Conservation (phyloP, 2,113 vertebrate genomes). For the Cettia cetti region DNA sequence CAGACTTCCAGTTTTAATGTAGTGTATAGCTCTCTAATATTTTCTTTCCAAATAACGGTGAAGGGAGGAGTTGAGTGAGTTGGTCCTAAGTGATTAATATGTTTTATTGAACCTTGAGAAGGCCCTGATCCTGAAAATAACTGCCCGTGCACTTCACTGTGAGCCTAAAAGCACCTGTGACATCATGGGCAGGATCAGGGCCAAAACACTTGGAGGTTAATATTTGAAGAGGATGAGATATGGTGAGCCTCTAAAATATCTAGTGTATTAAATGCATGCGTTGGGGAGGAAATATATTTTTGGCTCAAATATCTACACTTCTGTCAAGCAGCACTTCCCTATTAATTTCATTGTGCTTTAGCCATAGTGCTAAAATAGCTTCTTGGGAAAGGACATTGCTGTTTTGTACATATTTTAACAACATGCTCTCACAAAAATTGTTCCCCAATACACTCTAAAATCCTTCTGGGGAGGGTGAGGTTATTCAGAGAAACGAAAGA, state of each 20-base stretch:
- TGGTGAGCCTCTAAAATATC: background rate
- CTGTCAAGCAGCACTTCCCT: background rate
- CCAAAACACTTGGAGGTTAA: background rate
- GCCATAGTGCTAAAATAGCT: background rate
- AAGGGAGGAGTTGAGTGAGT: constrained; percentile 51
- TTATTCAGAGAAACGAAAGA: background rate
- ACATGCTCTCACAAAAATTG: background rate
- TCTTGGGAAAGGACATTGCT: background rate
- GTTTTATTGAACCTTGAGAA: constrained; percentile 35
- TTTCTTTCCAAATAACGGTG: constrained; percentile 34
- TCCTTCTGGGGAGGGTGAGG: background rate
- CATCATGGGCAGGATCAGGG: background rate
- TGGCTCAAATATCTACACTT: background rate
- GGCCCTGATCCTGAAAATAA: background rate
- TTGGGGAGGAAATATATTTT: background rate
- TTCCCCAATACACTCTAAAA: background rate
- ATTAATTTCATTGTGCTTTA: background rate
- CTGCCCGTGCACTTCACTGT: background rate
- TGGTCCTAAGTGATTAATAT: constrained; percentile 27
- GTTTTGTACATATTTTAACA: background rate
- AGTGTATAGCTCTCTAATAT: background rate
- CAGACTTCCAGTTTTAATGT: background rate
- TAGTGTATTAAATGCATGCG: background rate
- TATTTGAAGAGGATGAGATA: background rate
- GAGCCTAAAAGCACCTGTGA: background rate